Evolutionary conservation across 1,140 invertebrate genomes (phyloP).

Genomic region (Drosophila equinoxialis): DNA sequence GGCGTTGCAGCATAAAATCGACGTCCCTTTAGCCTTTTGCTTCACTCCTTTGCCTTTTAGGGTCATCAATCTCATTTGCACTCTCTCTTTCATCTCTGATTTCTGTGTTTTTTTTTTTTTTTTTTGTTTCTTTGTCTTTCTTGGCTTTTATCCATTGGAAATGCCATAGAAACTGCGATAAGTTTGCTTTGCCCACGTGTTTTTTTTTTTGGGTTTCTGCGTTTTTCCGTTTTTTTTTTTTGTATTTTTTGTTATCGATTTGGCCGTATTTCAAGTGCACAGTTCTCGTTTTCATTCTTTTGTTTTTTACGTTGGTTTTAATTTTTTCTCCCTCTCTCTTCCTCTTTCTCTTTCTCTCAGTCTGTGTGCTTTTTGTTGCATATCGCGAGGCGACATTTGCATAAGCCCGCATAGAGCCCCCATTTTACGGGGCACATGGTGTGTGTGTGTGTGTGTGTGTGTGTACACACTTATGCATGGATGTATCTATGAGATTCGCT

Average conservation of each 20-base stretch:
- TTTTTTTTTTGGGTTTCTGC: conserved; percentile 29
- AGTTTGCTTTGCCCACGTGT: conserved; percentile 14
- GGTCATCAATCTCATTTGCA: conserved; percentile 10
- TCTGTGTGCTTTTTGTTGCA: conserved; percentile 16
- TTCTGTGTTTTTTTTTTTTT: not conserved
- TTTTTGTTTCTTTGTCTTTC: conserved; percentile 13
- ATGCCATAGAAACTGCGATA: conserved; percentile 25
- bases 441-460: not conserved
- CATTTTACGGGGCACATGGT: conserved; percentile 2
- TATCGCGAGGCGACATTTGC: conserved; percentile 52
- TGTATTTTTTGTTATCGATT: conserved; percentile 42
- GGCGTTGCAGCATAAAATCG: not conserved
- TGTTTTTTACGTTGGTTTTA: conserved; percentile 6
- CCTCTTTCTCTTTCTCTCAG: not conserved
- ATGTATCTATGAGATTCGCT: conserved; percentile 11
- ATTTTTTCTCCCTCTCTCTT: not conserved
- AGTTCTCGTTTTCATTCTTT: conserved; percentile 33
- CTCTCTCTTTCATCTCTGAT: conserved; percentile 10
- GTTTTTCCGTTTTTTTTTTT: conserved; percentile 13
- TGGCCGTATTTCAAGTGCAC: conserved; percentile 58
- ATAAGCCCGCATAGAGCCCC: conserved; percentile 51
- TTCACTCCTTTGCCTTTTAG: not conserved
- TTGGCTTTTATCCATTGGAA: conserved; percentile 45
- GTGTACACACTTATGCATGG: conserved; percentile 24
- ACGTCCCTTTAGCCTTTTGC: not conserved